Conservation (phyloP, 2,888 invertebrate species). For the Brachylomia viminalis region DNA sequence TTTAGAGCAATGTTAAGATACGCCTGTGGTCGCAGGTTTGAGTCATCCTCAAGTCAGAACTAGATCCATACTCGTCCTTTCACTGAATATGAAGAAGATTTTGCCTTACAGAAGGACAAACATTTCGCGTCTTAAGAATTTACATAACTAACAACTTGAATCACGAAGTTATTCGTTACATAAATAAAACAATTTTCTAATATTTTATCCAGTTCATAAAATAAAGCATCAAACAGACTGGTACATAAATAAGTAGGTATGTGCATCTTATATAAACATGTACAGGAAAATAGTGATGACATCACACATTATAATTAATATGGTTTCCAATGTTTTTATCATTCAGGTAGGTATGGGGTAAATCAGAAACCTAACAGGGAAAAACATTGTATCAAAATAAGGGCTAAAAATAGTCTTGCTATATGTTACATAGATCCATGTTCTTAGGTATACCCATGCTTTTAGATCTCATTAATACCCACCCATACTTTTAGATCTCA, state of each 20-base stretch:
- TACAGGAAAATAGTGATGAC: constrained; percentile 50
- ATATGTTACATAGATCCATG: background rate
- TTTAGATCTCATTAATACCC: background rate
- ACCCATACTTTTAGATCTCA: background rate
- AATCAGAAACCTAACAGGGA: background rate
- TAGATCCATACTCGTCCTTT: background rate
- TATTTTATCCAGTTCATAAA: constrained; percentile 42
- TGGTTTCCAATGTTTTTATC: constrained; percentile 6
- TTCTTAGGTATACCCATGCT: background rate
- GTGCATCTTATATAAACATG: constrained; percentile 30
- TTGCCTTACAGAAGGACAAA: background rate
- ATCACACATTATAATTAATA: constrained; percentile 14
- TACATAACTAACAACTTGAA: constrained; percentile 19
- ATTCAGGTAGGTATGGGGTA: constrained; percentile 17
- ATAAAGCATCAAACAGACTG: background rate
- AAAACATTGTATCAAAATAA: constrained; percentile 23
- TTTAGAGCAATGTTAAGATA: background rate
- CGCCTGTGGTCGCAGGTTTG: background rate
- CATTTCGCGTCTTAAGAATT: constrained; percentile 8
- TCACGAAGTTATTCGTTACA: constrained; percentile 22
- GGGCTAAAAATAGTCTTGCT: constrained; percentile 7
- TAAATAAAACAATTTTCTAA: constrained; percentile 31
- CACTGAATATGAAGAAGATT: background rate
- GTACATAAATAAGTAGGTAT: constrained; percentile 17
- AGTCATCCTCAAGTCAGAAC: background rate